Evolutionary conservation across 2,797 vertebrate genomes (phyloP).

Genomic region (Thamnophis elegans): DNA sequence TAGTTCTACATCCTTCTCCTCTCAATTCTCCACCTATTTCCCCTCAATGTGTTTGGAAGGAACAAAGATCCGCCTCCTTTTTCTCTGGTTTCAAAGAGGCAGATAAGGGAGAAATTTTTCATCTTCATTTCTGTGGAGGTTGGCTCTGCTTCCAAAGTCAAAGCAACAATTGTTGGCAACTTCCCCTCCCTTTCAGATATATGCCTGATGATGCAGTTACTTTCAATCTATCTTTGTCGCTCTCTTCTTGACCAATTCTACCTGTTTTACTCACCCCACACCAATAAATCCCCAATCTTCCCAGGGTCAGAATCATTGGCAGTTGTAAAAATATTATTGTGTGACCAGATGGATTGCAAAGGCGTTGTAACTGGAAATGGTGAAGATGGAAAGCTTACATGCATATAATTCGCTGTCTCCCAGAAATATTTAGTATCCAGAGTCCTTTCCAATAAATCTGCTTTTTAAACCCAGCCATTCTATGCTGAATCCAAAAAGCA

Average conservation of each 20-base stretch:
- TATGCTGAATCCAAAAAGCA: background rate
- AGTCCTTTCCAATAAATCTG: background rate
- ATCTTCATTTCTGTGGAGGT: background rate
- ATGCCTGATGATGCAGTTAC: background rate
- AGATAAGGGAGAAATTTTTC: background rate
- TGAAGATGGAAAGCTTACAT: background rate
- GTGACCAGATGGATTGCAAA: background rate
- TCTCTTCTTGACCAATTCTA: background rate
- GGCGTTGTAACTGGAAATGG: background rate
- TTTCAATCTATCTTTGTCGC: background rate
- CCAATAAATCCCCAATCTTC: background rate
- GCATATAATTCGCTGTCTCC: background rate
- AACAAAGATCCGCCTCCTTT: background rate
- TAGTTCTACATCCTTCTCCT: background rate
- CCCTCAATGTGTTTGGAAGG: background rate
- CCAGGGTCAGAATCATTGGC: background rate
- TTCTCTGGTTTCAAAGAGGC: background rate
- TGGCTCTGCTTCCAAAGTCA: background rate
- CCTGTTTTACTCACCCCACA: background rate
- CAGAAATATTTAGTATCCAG: background rate
- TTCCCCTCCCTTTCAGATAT: background rate
- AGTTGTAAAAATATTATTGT: background rate
- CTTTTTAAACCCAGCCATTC: background rate
- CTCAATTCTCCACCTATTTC: background rate
- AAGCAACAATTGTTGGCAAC: background rate